phyloP scores from a whole-genome alignment of 2,888 invertebrate genomes.

The Chrysolina oricalcia region DNA sequence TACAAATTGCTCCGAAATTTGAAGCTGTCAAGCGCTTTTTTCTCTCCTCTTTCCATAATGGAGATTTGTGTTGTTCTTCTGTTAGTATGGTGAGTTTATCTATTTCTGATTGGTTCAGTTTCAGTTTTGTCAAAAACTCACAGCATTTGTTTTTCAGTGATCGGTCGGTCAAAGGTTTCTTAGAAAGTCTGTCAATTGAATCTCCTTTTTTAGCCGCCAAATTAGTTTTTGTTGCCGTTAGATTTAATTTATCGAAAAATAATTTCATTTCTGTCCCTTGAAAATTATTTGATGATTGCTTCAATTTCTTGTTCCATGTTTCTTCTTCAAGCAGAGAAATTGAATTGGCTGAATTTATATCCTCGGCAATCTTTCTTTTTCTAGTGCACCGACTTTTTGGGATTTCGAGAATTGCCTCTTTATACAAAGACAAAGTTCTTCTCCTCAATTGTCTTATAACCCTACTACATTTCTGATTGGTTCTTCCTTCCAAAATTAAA shows the following conservation, averaged over 20 bases:
- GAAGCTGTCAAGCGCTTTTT: too few species aligned
- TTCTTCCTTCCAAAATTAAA: constrained; percentile 11
- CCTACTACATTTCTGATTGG: constrained; percentile 27
- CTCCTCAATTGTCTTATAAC: constrained; percentile 19
- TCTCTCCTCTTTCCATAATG: background rate
- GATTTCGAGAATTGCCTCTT: constrained; percentile 18
- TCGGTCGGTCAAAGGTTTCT: background rate
- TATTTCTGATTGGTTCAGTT: background rate
- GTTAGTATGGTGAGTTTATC: background rate
- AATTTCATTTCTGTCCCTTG: background rate
- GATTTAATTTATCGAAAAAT: background rate
- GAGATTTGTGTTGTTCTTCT: background rate
- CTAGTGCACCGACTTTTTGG: constrained; percentile 19
- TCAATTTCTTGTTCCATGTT: background rate
- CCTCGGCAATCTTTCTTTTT: background rate
- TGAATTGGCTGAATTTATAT: background rate
- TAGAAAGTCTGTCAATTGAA: background rate
- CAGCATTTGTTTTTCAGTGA: background rate
- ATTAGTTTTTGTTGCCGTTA: too few species aligned
- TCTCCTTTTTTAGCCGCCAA: too few species aligned
- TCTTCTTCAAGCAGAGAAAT: background rate
- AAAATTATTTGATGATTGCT: background rate
- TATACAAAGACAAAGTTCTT: background rate
- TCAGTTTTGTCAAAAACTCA: background rate
- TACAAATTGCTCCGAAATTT: too few species aligned